Evolutionary conservation across 2,888 invertebrate genomes (phyloP).

Genomic region (Linnaemya vulpina): DNA sequence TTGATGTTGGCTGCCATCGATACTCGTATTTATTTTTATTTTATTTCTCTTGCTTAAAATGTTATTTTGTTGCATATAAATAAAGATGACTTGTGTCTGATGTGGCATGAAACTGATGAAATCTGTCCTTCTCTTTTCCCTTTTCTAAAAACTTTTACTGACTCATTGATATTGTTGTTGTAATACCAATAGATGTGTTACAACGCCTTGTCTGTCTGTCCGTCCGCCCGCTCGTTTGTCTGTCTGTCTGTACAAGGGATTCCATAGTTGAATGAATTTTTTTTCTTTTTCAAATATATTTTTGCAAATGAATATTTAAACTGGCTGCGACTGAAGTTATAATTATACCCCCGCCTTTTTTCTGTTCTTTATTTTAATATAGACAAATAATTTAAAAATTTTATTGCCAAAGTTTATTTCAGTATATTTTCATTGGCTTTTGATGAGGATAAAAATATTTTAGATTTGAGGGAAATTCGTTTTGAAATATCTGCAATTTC

Average conservation of each 20-base stretch:
- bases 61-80: conserved; percentile 34
- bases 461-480: conserved; percentile 7
- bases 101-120: conserved; percentile 48
- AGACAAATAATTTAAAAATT: conserved; percentile 16
- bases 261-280: not conserved
- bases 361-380: not conserved
- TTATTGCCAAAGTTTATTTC: conserved; percentile 35
- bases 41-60: conserved; percentile 38
- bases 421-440: not conserved
- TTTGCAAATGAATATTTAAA: conserved; percentile 49
- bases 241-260: not conserved
- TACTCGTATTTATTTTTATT: conserved; percentile 11
- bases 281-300: not conserved
- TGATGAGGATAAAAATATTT: not conserved
- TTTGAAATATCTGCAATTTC: not conserved
- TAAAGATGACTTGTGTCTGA: conserved; percentile 59
- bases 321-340: conserved; percentile 1
- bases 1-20: conserved; percentile 47
- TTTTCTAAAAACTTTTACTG: conserved; percentile 3
- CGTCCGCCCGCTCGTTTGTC: not conserved
- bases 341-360: not conserved
- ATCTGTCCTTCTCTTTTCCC: not conserved
- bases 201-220: not conserved
- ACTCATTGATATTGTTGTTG: conserved; percentile 42
- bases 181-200: conserved; percentile 19